Percentiles rank a stretch among this genome's conserved stretches.
Conservation (phyloP, 37 sponge, comb jelly and placozoan species). For the Bolinopsis microptera region DNA sequence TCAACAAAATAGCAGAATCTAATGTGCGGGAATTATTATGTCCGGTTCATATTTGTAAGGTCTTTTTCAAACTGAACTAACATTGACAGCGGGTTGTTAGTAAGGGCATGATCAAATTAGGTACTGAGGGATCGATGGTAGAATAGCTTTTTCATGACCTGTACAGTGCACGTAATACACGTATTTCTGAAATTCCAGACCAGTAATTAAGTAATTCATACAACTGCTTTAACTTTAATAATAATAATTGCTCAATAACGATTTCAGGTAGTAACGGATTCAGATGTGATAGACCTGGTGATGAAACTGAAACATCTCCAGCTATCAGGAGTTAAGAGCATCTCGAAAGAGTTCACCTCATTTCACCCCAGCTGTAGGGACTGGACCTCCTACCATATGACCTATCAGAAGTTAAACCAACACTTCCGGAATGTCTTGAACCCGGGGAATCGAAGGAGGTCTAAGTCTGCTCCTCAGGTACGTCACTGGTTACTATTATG, state of each 20-base stretch:
- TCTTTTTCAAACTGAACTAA: no score
- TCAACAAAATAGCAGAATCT: neutral
- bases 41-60: no score
- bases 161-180: no score
- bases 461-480: neutral
- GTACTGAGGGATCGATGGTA: no score
- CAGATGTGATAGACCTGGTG: slow-evolving; percentile 29
- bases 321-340: slow-evolving; percentile 45
- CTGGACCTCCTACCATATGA: slow-evolving; percentile 60
- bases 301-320: slow-evolving; percentile 33
- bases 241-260: no score
- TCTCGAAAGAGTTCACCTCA: slow-evolving; percentile 17
- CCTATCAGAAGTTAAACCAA: slow-evolving; percentile 59
- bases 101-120: no score
- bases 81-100: no score
- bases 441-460: neutral
- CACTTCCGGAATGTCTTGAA: neutral
- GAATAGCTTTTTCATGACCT: no score
- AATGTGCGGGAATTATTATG: no score
- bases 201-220: no score
- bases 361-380: slow-evolving; percentile 45
- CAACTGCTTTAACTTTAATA: no score
- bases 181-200: no score
- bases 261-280: slow-evolving; percentile 33
- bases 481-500: neutral